Evolutionary conservation across 1,140 invertebrate species (phyloP).

Genomic region (Drosophila melanica): DNA sequence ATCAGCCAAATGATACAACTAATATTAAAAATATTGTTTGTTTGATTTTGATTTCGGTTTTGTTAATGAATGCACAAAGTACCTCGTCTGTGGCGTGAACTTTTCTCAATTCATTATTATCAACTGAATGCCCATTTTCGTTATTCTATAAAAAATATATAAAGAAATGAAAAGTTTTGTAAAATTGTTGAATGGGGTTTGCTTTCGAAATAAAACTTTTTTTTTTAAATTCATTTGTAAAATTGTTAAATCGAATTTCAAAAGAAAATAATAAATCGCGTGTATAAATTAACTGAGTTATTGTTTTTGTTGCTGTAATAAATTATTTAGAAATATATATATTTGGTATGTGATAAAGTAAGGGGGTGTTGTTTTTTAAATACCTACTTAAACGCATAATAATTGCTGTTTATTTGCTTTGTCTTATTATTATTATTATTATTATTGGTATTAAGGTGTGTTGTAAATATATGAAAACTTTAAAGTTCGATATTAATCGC

Average conservation of each 20-base stretch:
- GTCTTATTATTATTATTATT: constrained; percentile 26
- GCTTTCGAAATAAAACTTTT: constrained; percentile 40
- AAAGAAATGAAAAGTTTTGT: constrained; percentile 75
- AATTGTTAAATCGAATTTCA: constrained; percentile 39
- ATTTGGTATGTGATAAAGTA: constrained; percentile 39
- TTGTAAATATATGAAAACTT: constrained; percentile 39
- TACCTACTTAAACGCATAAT: constrained; percentile 76
- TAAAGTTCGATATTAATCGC: constrained; percentile 50
- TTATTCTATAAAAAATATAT: constrained; percentile 84
- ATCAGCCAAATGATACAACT: constrained; percentile 70
- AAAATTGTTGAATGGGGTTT: constrained; percentile 56
- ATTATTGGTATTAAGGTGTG: constrained; percentile 32
- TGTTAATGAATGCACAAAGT: constrained; percentile 83
- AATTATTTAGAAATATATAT: constrained; percentile 62
- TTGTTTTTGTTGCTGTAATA: constrained; percentile 65
- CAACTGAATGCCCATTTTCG: constrained; percentile 84
- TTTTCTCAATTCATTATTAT: constrained; percentile 84
- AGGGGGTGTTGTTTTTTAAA: constrained; percentile 48
- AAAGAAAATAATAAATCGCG: constrained; percentile 31
- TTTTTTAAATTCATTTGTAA: constrained; percentile 20
- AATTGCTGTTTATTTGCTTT: constrained; percentile 28
- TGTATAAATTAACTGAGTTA: constrained; percentile 42
- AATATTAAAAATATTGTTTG: constrained; percentile 59
- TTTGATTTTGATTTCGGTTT: constrained; percentile 30
- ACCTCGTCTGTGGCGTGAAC: constrained; percentile 85